A percentile compares a stretch with the other conserved stretches of the same genome.
phyloP scores from a whole-genome alignment of 2,113 vertebrate species.

The Indri indri region DNA sequence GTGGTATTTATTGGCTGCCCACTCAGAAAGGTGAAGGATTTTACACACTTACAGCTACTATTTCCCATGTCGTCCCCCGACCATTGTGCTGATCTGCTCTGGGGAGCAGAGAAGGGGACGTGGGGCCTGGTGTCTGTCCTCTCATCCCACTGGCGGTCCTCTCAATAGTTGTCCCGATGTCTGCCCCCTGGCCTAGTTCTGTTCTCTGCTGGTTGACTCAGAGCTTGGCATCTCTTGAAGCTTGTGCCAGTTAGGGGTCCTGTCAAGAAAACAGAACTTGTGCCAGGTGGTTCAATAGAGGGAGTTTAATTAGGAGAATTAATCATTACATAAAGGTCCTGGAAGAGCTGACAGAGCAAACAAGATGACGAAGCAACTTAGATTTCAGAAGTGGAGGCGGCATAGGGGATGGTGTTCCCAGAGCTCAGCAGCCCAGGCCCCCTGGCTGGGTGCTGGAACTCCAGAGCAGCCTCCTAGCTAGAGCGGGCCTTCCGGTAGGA shows the following conservation, averaged over 20 bases:
- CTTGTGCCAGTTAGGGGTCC: conserved; percentile 14
- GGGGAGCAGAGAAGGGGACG: neutral
- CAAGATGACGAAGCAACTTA: neutral
- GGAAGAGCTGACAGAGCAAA: conserved; percentile 44
- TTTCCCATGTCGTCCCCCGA: neutral
- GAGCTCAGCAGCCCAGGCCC: neutral
- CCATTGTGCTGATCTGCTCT: neutral
- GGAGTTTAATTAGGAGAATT: conserved; percentile 49
- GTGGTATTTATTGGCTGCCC: neutral
- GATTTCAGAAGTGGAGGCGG: neutral
- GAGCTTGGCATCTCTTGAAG: conserved; percentile 39
- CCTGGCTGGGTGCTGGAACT: neutral
- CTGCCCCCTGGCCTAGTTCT: neutral
- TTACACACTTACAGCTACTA: neutral
- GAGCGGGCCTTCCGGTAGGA: neutral
- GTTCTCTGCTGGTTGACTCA: neutral
- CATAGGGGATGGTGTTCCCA: neutral
- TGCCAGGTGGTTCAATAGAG: conserved; percentile 48
- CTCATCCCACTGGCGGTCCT: neutral
- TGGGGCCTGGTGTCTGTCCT: neutral
- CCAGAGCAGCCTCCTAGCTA: neutral
- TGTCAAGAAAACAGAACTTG: conserved; percentile 5
- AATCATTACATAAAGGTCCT: conserved; percentile 38
- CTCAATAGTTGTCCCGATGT: neutral
- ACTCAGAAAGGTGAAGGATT: neutral